Evolutionary conservation across 2,888 invertebrate genomes (phyloP).

Genomic region (Rhabditoides inermis): DNA sequence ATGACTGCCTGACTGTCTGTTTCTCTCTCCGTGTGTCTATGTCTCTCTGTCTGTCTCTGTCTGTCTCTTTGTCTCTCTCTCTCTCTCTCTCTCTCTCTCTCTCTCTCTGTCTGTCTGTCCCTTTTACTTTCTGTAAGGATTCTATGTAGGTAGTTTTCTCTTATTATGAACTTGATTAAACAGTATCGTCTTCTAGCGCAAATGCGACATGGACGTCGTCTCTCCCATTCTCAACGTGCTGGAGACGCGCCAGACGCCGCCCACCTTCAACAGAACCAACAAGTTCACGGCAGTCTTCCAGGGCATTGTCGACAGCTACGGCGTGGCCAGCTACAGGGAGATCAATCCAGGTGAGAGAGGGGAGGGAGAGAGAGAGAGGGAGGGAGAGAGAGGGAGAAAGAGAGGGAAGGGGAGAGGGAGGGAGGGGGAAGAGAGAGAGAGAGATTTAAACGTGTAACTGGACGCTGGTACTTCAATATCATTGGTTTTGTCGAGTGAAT

Average conservation of each 20-base stretch:
- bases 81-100: background rate
- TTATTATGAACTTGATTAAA: no score
- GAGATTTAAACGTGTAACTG: no score
- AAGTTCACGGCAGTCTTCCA: slow-evolving; percentile 94
- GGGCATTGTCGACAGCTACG: slow-evolving; percentile 87
- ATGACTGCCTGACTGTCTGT: background rate
- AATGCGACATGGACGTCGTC: no score
- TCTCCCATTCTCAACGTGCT: slow-evolving; percentile 91
- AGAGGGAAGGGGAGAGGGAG: no score
- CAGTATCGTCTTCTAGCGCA: no score
- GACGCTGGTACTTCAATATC: no score
- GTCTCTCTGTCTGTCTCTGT: background rate
- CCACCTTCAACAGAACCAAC: slow-evolving; percentile 89
- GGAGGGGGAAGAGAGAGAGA: no score
- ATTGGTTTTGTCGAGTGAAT: no score
- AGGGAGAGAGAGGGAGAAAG: no score
- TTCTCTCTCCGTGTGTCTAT: background rate
- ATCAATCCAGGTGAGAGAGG: slow-evolving; percentile 84
- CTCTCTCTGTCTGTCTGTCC: background rate
- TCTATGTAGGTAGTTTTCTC: no score
- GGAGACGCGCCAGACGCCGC: slow-evolving; percentile 77
- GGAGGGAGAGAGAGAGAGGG: no score
- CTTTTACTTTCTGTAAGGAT: no score
- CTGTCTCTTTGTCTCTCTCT: slow-evolving; percentile 1
- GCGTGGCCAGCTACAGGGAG: slow-evolving; percentile 86